Evolutionary conservation across 2,888 invertebrate genomes (phyloP).

Genomic region (Saturnia japonica): DNA sequence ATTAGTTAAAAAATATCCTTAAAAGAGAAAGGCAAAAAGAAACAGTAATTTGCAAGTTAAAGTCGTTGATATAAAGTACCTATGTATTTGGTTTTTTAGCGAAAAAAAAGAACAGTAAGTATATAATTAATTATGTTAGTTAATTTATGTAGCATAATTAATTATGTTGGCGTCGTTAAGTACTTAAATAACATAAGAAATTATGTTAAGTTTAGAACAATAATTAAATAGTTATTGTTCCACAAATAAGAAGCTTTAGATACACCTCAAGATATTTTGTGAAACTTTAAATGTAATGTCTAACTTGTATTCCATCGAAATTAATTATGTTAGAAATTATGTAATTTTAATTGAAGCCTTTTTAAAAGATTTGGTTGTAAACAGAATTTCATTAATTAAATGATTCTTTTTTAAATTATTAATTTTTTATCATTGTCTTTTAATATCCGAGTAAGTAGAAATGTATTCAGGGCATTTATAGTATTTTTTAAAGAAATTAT

Average conservation of each 20-base stretch:
- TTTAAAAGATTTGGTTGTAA: neutral
- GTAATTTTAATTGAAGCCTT: neutral
- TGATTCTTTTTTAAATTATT: neutral
- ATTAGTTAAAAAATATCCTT: too few relatives aligned
- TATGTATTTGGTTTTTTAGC: too few relatives aligned
- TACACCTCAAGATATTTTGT: neutral
- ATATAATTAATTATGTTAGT: too few relatives aligned
- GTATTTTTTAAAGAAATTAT: too few relatives aligned
- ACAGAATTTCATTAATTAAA: neutral
- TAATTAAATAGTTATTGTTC: neutral
- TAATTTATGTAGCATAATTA: neutral
- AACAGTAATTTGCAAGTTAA: too few relatives aligned
- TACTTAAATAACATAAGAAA: neutral
- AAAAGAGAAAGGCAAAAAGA: too few relatives aligned
- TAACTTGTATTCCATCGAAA: neutral
- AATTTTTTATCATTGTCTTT: too few relatives aligned
- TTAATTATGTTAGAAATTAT: neutral
- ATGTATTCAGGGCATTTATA: too few relatives aligned
- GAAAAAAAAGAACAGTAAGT: too few relatives aligned
- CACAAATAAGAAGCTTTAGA: neutral
- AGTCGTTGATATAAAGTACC: too few relatives aligned
- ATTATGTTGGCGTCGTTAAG: neutral
- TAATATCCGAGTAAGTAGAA: too few relatives aligned
- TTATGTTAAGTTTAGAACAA: neutral
- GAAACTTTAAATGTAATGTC: neutral